A percentile compares a stretch with the other conserved stretches of the same genome.
These are phyloP conservation scores for Melitaea athalia DNA, from an alignment of 2,888 invertebrate species.

Conservation along the genomic window DNA sequence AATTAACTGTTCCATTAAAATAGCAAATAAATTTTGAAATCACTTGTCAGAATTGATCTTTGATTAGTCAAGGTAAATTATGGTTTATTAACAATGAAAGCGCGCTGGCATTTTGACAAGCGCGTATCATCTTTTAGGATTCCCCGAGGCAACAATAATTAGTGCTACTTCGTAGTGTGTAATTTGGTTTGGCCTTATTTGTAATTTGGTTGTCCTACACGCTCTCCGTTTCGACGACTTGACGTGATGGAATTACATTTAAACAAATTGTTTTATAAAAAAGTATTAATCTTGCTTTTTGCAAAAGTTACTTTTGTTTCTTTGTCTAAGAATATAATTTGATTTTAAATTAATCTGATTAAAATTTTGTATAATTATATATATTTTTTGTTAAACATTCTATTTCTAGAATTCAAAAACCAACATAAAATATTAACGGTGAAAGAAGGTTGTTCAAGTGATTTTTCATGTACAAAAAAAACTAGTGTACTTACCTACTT, in stretches of 20 bases:
- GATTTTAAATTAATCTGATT: too few species aligned
- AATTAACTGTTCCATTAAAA: background rate
- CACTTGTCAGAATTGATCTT: slow-evolving; percentile 16
- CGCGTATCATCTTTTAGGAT: slow-evolving; percentile 33
- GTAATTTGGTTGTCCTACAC: slow-evolving; percentile 42
- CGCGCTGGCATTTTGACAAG: slow-evolving; percentile 35
- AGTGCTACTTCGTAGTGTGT: slow-evolving; percentile 37
- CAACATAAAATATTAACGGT: too few species aligned
- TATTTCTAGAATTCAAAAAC: too few species aligned
- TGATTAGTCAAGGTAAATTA: slow-evolving; percentile 29
- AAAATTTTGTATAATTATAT: too few species aligned
- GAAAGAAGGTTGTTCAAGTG: too few species aligned
- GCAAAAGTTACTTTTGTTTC: background rate
- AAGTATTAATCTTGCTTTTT: background rate
- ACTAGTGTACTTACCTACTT: too few species aligned
- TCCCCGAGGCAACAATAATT: slow-evolving; percentile 35
- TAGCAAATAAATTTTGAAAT: slow-evolving; percentile 9
- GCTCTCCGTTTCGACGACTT: slow-evolving; percentile 43
- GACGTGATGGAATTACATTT: slow-evolving; percentile 5
- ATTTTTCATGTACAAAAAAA: too few species aligned
- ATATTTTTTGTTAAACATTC: too few species aligned
- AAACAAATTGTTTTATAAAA: background rate
- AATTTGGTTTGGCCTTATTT: slow-evolving; percentile 46
- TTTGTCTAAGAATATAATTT: background rate
- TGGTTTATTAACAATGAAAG: slow-evolving; percentile 34